A percentile compares a stretch with the other conserved stretches of the same genome.
Conservation (phyloP, 1,140 invertebrate species). For the Intoshia linei region DNA sequence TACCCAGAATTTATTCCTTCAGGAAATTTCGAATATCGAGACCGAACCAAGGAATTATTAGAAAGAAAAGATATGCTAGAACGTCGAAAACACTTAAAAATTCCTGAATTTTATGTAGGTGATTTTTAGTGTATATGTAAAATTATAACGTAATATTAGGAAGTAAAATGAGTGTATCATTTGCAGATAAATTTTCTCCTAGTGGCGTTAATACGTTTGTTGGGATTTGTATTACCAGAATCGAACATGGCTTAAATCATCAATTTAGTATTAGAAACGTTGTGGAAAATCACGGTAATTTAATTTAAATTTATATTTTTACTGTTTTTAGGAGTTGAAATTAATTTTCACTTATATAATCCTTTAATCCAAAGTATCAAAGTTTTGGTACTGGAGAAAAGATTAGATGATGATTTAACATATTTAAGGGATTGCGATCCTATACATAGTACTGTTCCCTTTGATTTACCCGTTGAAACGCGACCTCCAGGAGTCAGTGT, state of each 20-base stretch:
- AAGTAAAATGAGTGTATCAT: slow-evolving; percentile 56
- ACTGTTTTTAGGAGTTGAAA: slow-evolving; percentile 36
- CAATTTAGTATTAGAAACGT: slow-evolving; percentile 61
- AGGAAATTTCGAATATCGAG: slow-evolving; percentile 39
- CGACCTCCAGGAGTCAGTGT: slow-evolving; percentile 38
- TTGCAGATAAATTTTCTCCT: slow-evolving; percentile 47
- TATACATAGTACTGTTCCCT: slow-evolving; percentile 63
- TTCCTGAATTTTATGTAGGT: slow-evolving; percentile 92
- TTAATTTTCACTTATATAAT: slow-evolving; percentile 64
- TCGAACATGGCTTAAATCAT: slow-evolving; percentile 40
- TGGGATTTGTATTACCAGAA: slow-evolving; percentile 64
- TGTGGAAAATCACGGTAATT: slow-evolving; percentile 42
- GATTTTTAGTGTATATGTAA: slow-evolving; percentile 8
- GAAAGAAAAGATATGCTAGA: slow-evolving; percentile 66
- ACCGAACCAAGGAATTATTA: slow-evolving; percentile 46
- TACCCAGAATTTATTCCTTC: slow-evolving; percentile 77
- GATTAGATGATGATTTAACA: slow-evolving; percentile 51
- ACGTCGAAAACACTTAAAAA: slow-evolving; percentile 40
- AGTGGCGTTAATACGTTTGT: slow-evolving; percentile 58
- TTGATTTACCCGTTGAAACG: slow-evolving; percentile 54
- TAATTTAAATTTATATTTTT: slow-evolving; percentile 2
- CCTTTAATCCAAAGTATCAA: slow-evolving; percentile 59
- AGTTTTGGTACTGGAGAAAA: slow-evolving; percentile 54
- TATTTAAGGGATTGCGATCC: slow-evolving; percentile 67
- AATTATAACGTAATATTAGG: slow-evolving; percentile 32